A percentile compares a stretch with the other conserved stretches of the same genome.
Evolutionary conservation across 1,140 invertebrate genomes (phyloP).

Genomic region (Dreissena rostriformis): DNA sequence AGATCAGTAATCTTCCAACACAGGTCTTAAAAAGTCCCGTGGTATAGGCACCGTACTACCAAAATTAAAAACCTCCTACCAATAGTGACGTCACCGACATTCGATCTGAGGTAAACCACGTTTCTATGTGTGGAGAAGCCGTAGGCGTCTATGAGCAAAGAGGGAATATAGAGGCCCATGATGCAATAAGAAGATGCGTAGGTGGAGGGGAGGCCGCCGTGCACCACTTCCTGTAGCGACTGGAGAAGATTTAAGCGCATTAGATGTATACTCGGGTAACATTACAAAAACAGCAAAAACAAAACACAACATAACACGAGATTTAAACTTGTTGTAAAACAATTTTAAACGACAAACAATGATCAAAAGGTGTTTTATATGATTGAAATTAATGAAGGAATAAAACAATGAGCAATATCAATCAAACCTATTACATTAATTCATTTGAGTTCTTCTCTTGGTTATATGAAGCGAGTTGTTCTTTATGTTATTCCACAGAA

Average conservation of each 20-base stretch:
- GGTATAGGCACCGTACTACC: no score
- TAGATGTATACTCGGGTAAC: no score
- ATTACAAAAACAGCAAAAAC: no score
- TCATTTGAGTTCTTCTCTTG: no score
- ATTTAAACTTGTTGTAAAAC: not conserved
- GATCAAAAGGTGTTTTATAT: no score
- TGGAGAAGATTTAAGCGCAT: no score
- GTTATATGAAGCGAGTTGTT: not conserved
- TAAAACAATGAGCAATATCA: no score
- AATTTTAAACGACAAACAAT: not conserved
- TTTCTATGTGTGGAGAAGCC: slow-evolving; percentile 60
- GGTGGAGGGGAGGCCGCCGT: slow-evolving; percentile 23
- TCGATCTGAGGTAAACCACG: slow-evolving; percentile 50
- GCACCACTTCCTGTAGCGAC: slow-evolving; percentile 57
- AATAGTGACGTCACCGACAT: slow-evolving; percentile 48
- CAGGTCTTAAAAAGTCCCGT: no score
- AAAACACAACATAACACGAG: not conserved
- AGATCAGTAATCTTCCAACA: no score
- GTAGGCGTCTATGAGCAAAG: slow-evolving; percentile 64
- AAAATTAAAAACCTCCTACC: no score
- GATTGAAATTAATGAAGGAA: no score
- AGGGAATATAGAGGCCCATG: slow-evolving; percentile 70
- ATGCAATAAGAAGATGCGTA: slow-evolving; percentile 69
- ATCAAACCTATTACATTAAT: no score
- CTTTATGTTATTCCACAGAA: not conserved